phyloP scores from a whole-genome alignment of 2,113 vertebrate species.

The Scomber japonicus region DNA sequence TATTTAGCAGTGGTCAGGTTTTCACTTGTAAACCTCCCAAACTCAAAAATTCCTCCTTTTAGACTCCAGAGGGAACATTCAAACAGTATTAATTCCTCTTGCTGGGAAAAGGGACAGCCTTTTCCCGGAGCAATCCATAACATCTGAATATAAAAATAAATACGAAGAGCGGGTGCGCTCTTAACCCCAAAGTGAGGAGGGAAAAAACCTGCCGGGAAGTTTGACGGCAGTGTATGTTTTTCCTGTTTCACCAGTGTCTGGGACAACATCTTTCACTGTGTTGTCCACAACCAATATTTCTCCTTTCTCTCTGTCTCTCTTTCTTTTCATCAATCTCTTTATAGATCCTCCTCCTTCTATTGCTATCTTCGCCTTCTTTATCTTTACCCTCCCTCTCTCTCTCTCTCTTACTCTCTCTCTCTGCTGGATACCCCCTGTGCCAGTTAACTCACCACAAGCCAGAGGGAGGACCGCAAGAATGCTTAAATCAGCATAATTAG shows the following conservation, averaged over 20 bases:
- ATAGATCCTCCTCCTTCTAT: conserved; percentile 33
- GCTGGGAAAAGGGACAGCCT: conserved; percentile 79
- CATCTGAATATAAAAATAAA: conserved; percentile 86
- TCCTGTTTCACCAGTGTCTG: conserved; percentile 58
- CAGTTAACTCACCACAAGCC: conserved; percentile 83
- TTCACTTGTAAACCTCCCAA: conserved; percentile 64
- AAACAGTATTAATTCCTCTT: conserved; percentile 82
- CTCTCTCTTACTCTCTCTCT: conserved; percentile 39
- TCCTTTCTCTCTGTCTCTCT: background rate
- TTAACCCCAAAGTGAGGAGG: conserved; percentile 64
- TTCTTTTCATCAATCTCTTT: conserved; percentile 13
- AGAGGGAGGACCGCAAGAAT: conserved; percentile 83
- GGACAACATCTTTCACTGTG: conserved; percentile 24
- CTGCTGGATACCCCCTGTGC: conserved; percentile 72
- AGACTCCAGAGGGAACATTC: conserved; percentile 67
- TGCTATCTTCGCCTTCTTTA: conserved; percentile 36
- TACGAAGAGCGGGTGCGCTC: conserved; percentile 63
- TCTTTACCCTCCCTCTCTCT: conserved; percentile 18
- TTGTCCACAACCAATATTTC: background rate
- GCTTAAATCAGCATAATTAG: conserved; percentile 85
- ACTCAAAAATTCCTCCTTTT: conserved; percentile 66
- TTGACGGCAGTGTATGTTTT: conserved; percentile 73
- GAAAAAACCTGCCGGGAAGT: conserved; percentile 66
- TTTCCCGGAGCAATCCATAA: conserved; percentile 85
- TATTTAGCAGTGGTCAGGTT: conserved; percentile 70